Evolutionary conservation across 2,888 invertebrate species (phyloP).

Genomic region (Ormyrus rosae): DNA sequence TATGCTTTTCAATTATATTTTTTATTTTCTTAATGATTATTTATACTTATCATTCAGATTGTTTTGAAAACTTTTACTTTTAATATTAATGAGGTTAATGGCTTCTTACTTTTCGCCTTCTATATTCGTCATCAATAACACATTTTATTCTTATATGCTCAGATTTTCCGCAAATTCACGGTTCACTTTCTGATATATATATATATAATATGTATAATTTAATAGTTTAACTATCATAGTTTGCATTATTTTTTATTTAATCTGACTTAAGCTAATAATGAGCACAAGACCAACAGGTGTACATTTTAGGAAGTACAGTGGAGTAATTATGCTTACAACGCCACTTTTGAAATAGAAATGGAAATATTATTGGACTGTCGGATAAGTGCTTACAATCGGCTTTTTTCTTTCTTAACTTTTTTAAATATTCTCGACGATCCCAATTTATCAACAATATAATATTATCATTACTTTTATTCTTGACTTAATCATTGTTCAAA

Average conservation of each 20-base stretch:
- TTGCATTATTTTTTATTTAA: slow-evolving; percentile 52
- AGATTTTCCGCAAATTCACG: slow-evolving; percentile 22
- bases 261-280: slow-evolving; percentile 68
- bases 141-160: slow-evolving; percentile 47
- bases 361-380: slow-evolving; percentile 40
- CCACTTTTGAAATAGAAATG: slow-evolving; percentile 46
- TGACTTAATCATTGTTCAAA: slow-evolving; percentile 21
- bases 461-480: slow-evolving; percentile 17
- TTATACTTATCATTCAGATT: slow-evolving; percentile 36
- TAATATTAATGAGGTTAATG: slow-evolving; percentile 58
- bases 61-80: slow-evolving; percentile 27
- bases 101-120: slow-evolving; percentile 48
- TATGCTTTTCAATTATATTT: slow-evolving; percentile 41
- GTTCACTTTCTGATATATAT: slow-evolving; percentile 57
- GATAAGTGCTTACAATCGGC: slow-evolving; percentile 16
- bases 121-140: slow-evolving; percentile 50
- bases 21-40: slow-evolving; percentile 24
- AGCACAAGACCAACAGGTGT: slow-evolving; percentile 71
- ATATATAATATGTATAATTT: slow-evolving; percentile 53
- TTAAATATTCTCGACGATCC: slow-evolving; percentile 22
- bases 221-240: slow-evolving; percentile 53
- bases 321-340: slow-evolving; percentile 49
- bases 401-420: slow-evolving; percentile 18
- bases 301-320: slow-evolving; percentile 66
- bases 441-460: slow-evolving; percentile 38